These are phyloP conservation scores for Hyposoter dolosus DNA, from an alignment of 2,888 invertebrate species.

Conservation along the genomic window DNA sequence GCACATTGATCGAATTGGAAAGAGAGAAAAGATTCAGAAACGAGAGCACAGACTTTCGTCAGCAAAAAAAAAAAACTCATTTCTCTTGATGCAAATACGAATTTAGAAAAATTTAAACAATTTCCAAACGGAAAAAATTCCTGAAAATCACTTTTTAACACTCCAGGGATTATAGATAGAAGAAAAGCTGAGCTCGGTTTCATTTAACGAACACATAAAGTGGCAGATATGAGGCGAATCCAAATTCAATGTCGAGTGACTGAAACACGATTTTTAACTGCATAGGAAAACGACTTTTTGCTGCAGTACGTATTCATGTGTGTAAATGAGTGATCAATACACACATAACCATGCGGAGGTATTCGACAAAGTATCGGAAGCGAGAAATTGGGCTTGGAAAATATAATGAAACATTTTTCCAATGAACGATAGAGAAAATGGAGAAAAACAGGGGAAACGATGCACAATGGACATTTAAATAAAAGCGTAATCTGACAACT, in stretches of 20 bases:
- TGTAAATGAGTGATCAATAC: conserved; percentile 22
- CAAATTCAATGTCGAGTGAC: conserved; percentile 24
- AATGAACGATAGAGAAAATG: not conserved
- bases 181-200: conserved; percentile 28
- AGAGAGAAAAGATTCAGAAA: conserved; percentile 29
- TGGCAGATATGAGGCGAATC: conserved; percentile 26
- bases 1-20: conserved; percentile 13
- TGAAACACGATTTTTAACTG: not conserved
- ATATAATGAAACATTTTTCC: not conserved
- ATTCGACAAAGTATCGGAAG: not conserved
- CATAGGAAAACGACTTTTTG: not conserved
- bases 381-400: not conserved
- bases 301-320: conserved; percentile 5
- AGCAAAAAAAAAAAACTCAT: not conserved
- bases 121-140: too few species aligned
- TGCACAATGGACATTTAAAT: conserved; percentile 24
- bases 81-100: too few species aligned
- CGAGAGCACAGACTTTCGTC: conserved; percentile 35
- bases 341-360: conserved; percentile 4
- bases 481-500: conserved; percentile 48
- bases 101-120: too few species aligned
- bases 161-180: not conserved
- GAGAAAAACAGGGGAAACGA: conserved; percentile 7
- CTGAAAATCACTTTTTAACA: not conserved
- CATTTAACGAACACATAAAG: not conserved